Percentiles rank a stretch among this genome's conserved stretches.
phyloP scores from a whole-genome alignment of 2,888 invertebrate species.

The Drosophila cognata region DNA sequence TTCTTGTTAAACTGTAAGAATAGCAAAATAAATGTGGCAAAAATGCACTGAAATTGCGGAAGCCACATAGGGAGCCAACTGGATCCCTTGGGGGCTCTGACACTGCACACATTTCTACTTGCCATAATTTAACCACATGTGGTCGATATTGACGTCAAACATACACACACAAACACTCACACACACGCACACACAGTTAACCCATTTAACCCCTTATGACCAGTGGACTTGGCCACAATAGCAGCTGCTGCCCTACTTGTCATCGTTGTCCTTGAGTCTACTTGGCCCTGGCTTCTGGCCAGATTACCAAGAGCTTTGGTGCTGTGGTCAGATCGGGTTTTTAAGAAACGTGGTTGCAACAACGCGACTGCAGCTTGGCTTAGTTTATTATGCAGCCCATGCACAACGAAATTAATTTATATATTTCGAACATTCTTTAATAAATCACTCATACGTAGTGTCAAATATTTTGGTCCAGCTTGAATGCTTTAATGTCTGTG shows the following conservation, averaged over 20 bases:
- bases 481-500: slow-evolving; percentile 19
- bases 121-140: slow-evolving; percentile 80
- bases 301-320: slow-evolving; percentile 1
- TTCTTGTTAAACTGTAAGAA: slow-evolving; percentile 62
- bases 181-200: slow-evolving; percentile 24
- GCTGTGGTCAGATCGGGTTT: slow-evolving; percentile 26
- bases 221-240: slow-evolving; percentile 40
- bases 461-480: slow-evolving; percentile 27
- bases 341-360: slow-evolving; percentile 48
- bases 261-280: slow-evolving; percentile 43
- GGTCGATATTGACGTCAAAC: slow-evolving; percentile 68
- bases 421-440: slow-evolving; percentile 47
- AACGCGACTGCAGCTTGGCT: slow-evolving; percentile 37
- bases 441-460: slow-evolving; percentile 76
- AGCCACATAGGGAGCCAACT: slow-evolving; percentile 24
- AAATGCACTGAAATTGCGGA: slow-evolving; percentile 49
- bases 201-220: slow-evolving; percentile 74
- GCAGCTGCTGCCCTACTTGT: slow-evolving; percentile 45
- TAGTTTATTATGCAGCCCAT: slow-evolving; percentile 66
- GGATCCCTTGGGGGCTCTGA: slow-evolving; percentile 17
- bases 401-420: slow-evolving; percentile 68
- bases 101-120: slow-evolving; percentile 39
- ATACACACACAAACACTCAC: slow-evolving; percentile 16
- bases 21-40: slow-evolving; percentile 51
- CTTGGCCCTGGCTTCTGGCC: slow-evolving; percentile 14